Evolutionary conservation across 1,140 invertebrate species (phyloP), one percentile per base, ranked within the genome.

Genomic region (Drosophila pectinifera): DNA sequence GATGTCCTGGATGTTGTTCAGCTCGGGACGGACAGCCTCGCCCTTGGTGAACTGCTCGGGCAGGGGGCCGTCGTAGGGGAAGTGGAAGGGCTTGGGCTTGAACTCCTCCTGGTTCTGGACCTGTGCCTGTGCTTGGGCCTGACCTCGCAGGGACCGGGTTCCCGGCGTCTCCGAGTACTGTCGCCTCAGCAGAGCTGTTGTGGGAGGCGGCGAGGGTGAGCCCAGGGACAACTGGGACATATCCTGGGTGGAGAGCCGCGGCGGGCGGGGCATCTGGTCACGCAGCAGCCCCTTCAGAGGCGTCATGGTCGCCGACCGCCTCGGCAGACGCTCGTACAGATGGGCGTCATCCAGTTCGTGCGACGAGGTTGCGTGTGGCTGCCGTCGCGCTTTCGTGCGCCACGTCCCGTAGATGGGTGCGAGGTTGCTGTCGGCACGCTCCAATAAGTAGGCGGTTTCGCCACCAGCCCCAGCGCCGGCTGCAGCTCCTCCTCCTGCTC

Each of bases 371-470:
- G 80, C 89, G 74, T 80, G 77, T 49, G 75, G 78, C 48, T 88
- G 78, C 88, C 90, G 90, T 89, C 81, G 90, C 90, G 90, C 90
- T 91, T 91, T 91, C 90, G 90, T 89, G 86, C 83, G 86, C 90
- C 90, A 91, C 79, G 90, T 91, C 65, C 90, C 90, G 68, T 91
- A 91, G 81, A 91, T 90, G 68, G 90, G 90, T 56, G 85, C 86
- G 65, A 56, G 5, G 7, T 69, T 73, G 45, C 69, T 73, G 61
- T 91, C 90, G 72, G 78, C 91, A 91, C 86, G 90, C 90, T 91
- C 90, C 89, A 91, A 84, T 91, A 91, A 91, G 53, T 91, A 91
- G 36, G 90, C 86, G 57, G 76, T 90, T 86, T 91, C 86, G 63
- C 86, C 73, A 68, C 61, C 74, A 43, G 16, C 80, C 22, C 42